Conservation (phyloP, 2,797 vertebrate genomes). For the Numenius phaeopus region DNA sequence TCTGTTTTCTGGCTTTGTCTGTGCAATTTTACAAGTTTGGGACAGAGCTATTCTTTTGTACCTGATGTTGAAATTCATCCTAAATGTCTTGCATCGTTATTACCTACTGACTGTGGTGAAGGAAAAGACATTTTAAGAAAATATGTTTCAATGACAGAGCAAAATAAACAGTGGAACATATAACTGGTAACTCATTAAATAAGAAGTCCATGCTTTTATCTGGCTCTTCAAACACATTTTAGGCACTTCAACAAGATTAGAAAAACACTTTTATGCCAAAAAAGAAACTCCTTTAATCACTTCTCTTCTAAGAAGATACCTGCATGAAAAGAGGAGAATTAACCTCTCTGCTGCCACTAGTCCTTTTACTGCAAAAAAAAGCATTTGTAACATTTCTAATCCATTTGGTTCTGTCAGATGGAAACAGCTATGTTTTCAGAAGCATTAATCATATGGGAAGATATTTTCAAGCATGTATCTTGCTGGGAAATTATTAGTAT, state of each 20-base stretch:
- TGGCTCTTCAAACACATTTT: constrained; percentile 71
- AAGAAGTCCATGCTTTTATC: constrained; percentile 63
- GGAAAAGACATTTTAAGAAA: constrained; percentile 27
- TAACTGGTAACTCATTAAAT: constrained; percentile 64
- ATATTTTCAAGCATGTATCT: background rate
- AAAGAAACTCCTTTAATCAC: constrained; percentile 66
- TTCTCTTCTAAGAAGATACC: constrained; percentile 60
- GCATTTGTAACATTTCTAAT: constrained; percentile 36
- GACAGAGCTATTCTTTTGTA: background rate
- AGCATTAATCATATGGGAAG: constrained; percentile 17
- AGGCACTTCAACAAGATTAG: constrained; percentile 70
- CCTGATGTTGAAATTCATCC: background rate
- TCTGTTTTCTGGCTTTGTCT: background rate
- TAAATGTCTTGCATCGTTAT: background rate
- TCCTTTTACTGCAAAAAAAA: background rate
- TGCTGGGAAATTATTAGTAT: constrained; percentile 51
- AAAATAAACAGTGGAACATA: constrained; percentile 59
- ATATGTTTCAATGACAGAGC: constrained; percentile 37
- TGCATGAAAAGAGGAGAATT: constrained; percentile 65
- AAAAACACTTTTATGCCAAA: constrained; percentile 65
- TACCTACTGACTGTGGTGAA: constrained; percentile 13
- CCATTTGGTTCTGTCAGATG: constrained; percentile 11
- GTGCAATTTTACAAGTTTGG: background rate
- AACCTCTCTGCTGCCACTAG: constrained; percentile 54
- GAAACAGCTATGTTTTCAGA: constrained; percentile 50